Evolutionary conservation across 2,888 invertebrate genomes (phyloP).

Genomic region (Eupithecia tripunctaria): DNA sequence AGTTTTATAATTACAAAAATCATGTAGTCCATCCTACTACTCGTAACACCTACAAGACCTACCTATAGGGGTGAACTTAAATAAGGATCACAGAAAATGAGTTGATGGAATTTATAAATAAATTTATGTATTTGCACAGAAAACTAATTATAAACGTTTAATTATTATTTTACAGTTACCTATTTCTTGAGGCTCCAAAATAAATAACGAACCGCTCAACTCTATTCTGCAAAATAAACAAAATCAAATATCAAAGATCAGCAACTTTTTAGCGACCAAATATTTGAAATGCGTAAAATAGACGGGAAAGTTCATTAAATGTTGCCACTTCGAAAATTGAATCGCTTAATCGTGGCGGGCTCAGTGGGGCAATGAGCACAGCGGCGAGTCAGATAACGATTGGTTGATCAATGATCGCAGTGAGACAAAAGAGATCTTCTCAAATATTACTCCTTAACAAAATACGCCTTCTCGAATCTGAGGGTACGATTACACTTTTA

Average conservation of each 20-base stretch:
- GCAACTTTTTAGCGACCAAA: conserved; percentile 52
- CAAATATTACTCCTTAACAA: too few species aligned
- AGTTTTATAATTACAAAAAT: too few species aligned
- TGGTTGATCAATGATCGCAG: background rate
- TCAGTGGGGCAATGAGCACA: conserved; percentile 46
- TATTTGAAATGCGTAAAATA: conserved; percentile 59
- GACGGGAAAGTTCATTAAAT: conserved; percentile 65
- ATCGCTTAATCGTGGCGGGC: conserved; percentile 68
- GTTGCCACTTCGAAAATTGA: conserved; percentile 73
- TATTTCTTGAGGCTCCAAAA: conserved; percentile 9
- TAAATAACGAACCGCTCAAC: conserved; percentile 23
- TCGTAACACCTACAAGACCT: background rate
- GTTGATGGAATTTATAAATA: too few species aligned
- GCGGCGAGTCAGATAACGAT: conserved; percentile 20
- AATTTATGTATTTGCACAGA: too few species aligned
- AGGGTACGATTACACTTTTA: background rate
- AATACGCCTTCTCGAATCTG: background rate
- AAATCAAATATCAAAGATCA: conserved; percentile 42
- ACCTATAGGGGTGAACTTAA: background rate
- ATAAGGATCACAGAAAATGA: background rate
- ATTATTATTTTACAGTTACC: background rate
- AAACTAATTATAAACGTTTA: background rate
- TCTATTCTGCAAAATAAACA: conserved; percentile 20
- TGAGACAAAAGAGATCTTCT: background rate
- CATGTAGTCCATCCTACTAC: too few species aligned